Percentiles rank a stretch among this genome's conserved stretches.
phyloP scores from a whole-genome alignment of 2,113 vertebrate genomes.

The Scomber scombrus region DNA sequence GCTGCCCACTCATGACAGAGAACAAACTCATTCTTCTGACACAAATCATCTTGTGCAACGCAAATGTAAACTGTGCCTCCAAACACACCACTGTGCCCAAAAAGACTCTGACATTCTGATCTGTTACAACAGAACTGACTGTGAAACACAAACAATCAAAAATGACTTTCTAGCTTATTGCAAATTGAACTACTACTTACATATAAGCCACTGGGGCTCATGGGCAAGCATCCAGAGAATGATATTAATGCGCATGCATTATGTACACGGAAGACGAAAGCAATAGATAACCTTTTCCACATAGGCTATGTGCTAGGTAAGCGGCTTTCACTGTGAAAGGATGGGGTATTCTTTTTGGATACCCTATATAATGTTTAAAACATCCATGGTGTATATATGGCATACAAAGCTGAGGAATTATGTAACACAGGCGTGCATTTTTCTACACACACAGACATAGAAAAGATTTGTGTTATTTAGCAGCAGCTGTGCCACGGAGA shows the following conservation, averaged over 20 bases:
- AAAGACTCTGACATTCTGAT: not conserved
- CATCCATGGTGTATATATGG: not conserved
- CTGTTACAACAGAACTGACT: conserved; percentile 1
- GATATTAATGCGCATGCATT: conserved; percentile 30
- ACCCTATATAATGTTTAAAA: conserved; percentile 23
- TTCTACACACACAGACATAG: not conserved
- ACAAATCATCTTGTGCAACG: not conserved
- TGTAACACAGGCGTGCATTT: conserved; percentile 1
- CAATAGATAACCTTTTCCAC: conserved; percentile 7
- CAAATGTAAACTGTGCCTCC: not conserved
- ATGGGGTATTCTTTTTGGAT: not conserved
- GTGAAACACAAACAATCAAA: not conserved
- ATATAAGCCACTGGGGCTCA: not conserved
- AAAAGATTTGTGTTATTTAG: conserved; percentile 11
- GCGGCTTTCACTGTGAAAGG: conserved; percentile 36
- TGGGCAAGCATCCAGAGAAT: conserved; percentile 8
- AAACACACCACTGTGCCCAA: not conserved
- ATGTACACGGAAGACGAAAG: conserved; percentile 3
- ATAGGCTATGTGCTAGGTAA: conserved; percentile 13
- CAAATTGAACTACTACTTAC: not conserved
- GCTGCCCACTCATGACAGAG: conserved; percentile 1
- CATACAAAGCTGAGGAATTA: not conserved
- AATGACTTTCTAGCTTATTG: not conserved
- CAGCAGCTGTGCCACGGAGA: not conserved
- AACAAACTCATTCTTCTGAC: conserved; percentile 1